Evolutionary conservation across 2,113 vertebrate species (phyloP).

Genomic region (Marcusenius ussheri): DNA sequence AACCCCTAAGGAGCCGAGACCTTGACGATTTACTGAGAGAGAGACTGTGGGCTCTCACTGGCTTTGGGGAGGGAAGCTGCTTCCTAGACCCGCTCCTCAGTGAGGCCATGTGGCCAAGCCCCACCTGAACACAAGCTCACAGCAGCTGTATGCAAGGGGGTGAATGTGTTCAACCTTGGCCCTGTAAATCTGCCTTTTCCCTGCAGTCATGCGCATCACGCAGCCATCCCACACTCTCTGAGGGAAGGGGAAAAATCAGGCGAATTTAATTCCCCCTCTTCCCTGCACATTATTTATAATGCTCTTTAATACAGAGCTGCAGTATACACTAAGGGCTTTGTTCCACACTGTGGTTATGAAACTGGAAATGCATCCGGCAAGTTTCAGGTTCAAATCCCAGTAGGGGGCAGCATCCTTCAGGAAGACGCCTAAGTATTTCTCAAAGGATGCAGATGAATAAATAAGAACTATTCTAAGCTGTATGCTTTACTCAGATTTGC

Average conservation of each 20-base stretch:
- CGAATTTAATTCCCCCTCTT: not conserved
- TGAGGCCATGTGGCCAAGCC: not conserved
- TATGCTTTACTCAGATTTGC: not conserved
- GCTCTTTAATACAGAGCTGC: not conserved
- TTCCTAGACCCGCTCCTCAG: not conserved
- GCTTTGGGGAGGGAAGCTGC: not conserved
- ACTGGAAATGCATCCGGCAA: not conserved
- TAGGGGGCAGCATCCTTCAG: not conserved
- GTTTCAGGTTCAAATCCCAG: conserved; percentile 4
- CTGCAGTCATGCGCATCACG: not conserved
- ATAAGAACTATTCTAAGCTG: not conserved
- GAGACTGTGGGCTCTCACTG: not conserved
- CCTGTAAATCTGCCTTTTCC: not conserved
- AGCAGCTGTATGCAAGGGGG: not conserved
- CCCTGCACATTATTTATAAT: not conserved
- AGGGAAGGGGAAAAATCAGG: not conserved
- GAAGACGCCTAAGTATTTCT: not conserved
- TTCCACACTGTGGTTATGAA: not conserved
- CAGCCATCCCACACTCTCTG: not conserved
- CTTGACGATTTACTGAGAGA: not conserved
- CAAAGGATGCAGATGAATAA: not conserved
- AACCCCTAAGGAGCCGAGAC: not conserved
- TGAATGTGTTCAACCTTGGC: not conserved
- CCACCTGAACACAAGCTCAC: not conserved
- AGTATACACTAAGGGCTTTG: not conserved